Evolutionary conservation across 2,797 vertebrate genomes (phyloP), one percentile per base, ranked within the genome.

Genomic region (Onychomys torridus): DNA sequence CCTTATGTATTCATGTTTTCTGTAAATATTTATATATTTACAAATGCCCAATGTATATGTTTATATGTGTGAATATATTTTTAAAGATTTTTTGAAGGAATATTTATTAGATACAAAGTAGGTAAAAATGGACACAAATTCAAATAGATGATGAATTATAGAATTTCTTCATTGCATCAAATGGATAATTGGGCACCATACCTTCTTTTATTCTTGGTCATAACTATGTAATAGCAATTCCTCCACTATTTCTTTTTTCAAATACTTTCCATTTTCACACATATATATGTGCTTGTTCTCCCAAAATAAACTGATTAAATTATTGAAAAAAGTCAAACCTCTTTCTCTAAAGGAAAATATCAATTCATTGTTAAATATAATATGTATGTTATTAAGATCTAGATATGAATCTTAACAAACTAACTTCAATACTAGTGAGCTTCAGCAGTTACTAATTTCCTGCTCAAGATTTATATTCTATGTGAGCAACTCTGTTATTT

Each of bases 371-470:
- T 40, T 89, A 89, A 32, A 85, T 52, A 75, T 89, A 65, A 85
- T 40, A 4, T 67, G 27, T 55, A 32, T 52, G 1, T 55, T 86
- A 14, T 90, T 95, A 76, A 14, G 34, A 89, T 85, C 40, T 88
- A 75, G 29, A 90, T 43, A 75, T n/a, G 17, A 90, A 67, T 2
- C 19, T 88, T 43, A 73, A 87, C 25, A 78, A 91, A 32, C 6
- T 77, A 73, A 73, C 19, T 34, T 81, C 16, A 49, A 25, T 32
- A 13, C 27, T 19, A 75, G 16, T 43, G 86, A 46, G 1, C 89
- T 75, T 92, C 71, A 85, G 59, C n/a, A 49, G 23, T 93, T 76
- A 11, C 75, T 73, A 77, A 25, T 90, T 90, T 93, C 19, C 29
- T 93, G 37, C 3, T 88, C 81, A 76, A 89, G 14, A 1, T 14